These are phyloP conservation scores for Philantomba maxwellii DNA, from an alignment of 2,113 vertebrate species.

Conservation along the genomic window DNA sequence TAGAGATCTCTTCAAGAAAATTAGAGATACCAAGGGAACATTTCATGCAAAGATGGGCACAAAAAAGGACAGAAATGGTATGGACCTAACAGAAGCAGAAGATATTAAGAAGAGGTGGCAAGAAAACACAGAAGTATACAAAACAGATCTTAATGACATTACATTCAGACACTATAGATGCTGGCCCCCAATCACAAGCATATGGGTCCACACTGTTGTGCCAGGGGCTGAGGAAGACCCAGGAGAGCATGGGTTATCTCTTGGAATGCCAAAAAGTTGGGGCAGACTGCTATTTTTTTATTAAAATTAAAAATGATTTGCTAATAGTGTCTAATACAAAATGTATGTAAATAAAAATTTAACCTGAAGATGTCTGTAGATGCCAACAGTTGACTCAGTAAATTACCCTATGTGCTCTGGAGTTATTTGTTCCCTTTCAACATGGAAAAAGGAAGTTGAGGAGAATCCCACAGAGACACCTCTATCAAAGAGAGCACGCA, in stretches of 20 bases:
- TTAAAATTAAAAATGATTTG: not conserved
- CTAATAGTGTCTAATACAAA: not conserved
- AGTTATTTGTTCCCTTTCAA: not conserved
- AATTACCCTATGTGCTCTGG: accelerated
- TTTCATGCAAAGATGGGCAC: no score
- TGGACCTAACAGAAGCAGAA: not conserved
- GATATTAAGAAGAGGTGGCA: not conserved
- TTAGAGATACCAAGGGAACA: no score
- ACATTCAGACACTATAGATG: not conserved
- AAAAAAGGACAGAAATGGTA: no score
- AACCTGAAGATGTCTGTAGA: not conserved
- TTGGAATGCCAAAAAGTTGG: not conserved
- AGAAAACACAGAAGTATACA: not conserved
- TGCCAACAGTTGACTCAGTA: not conserved
- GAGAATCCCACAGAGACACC: not conserved
- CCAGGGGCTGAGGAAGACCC: accelerated
- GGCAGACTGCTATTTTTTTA: not conserved
- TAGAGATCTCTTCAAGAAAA: no score
- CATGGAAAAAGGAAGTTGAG: not conserved
- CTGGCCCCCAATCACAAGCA: not conserved
- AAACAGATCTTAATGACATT: not conserved
- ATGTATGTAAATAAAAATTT: not conserved
- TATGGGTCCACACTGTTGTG: not conserved
- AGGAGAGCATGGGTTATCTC: accelerated
- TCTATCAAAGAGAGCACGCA: not conserved